phyloP scores from a whole-genome alignment of 2,113 vertebrate species.

The Brachyhypopomus gauderio region DNA sequence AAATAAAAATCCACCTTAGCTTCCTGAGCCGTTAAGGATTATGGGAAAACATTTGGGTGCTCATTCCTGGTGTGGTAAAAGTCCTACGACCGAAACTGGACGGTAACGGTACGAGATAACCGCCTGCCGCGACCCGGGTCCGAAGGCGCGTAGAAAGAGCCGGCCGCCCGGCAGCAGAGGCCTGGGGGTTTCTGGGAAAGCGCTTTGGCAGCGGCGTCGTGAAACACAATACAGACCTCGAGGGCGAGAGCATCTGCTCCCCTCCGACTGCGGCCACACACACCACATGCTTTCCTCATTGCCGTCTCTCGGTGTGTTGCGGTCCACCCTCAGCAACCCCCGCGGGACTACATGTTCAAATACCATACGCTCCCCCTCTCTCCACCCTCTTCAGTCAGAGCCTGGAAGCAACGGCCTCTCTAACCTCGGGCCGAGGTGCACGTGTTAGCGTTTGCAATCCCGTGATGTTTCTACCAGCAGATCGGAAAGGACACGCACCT shows the following conservation, averaged over 20 bases:
- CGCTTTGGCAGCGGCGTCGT: conserved; percentile 28
- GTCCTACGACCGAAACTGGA: background rate
- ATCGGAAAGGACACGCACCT: background rate
- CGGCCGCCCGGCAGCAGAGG: background rate
- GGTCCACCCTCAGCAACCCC: background rate
- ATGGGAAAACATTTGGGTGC: background rate
- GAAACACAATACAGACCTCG: conserved; percentile 36
- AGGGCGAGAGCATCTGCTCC: conserved; percentile 7
- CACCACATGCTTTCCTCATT: conserved; percentile 36
- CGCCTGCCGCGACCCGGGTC: background rate
- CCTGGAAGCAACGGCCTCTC: conserved; percentile 12
- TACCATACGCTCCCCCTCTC: background rate
- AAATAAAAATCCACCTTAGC: background rate
- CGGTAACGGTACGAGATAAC: conserved; percentile 18
- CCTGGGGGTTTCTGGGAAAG: background rate
- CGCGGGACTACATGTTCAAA: background rate
- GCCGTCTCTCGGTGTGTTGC: background rate
- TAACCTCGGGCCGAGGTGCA: no score
- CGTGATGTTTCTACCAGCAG: background rate
- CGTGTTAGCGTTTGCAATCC: conserved; percentile 3
- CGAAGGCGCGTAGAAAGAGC: background rate
- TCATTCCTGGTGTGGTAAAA: background rate
- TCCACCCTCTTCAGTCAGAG: background rate
- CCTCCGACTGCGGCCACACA: conserved; percentile 5
- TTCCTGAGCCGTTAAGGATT: background rate